phyloP scores from a whole-genome alignment of 2,113 vertebrate species.

The Lethenteron camtschaticum region DNA sequence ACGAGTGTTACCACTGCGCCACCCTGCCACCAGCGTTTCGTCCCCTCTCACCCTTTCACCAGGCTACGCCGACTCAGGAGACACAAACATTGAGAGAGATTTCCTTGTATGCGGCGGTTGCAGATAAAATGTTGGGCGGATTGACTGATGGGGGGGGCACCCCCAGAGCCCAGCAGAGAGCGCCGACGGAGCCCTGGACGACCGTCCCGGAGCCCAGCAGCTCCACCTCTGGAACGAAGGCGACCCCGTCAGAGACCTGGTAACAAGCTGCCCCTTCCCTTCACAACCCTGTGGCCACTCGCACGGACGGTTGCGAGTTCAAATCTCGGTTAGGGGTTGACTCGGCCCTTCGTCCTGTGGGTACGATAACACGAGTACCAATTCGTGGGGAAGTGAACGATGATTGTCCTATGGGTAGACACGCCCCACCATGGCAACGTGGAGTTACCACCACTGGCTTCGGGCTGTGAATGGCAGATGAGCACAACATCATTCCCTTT shows the following conservation, averaged over 20 bases:
- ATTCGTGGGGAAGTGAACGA: neutral
- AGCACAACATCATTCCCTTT: too few species aligned
- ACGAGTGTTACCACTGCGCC: constrained; percentile 11
- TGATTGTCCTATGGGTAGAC: neutral
- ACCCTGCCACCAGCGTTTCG: constrained; percentile 52
- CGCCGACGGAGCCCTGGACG: constrained; percentile 24
- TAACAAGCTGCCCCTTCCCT: constrained; percentile 17
- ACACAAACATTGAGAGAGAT: too few species aligned
- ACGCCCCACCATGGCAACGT: neutral
- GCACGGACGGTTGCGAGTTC: neutral
- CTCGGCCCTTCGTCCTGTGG: neutral
- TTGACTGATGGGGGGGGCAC: constrained; percentile 13
- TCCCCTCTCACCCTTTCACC: constrained; percentile 21
- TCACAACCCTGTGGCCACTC: neutral
- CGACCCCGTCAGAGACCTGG: constrained; percentile 36
- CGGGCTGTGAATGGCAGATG: too few species aligned
- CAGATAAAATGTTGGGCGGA: neutral
- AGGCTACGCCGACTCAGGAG: neutral
- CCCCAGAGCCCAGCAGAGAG: constrained; percentile 22
- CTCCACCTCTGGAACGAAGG: constrained; percentile 46
- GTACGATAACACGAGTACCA: too few species aligned
- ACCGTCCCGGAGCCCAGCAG: constrained; percentile 46
- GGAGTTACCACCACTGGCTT: neutral
- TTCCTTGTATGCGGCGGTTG: too few species aligned
- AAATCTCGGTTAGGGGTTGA: neutral